Evolutionary conservation across 1,140 invertebrate genomes (phyloP).

Genomic region (Mizuhopecten yessoensis): DNA sequence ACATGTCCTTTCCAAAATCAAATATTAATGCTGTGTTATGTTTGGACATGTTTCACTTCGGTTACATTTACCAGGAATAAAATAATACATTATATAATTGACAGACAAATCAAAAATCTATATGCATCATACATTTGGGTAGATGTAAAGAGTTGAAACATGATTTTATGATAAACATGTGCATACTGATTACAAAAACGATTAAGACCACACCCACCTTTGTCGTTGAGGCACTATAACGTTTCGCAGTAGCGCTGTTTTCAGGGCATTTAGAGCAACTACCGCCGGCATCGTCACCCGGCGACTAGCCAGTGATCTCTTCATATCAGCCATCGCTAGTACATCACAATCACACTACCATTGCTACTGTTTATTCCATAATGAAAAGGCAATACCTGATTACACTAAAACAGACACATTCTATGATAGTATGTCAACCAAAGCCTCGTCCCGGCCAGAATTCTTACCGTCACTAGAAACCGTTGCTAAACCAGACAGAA

Average conservation of each 20-base stretch:
- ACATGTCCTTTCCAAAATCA: no score
- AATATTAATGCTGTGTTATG: no score
- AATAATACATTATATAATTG: no score
- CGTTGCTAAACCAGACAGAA: not conserved
- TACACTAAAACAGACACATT: not conserved
- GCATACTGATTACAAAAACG: no score
- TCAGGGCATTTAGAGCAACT: not conserved
- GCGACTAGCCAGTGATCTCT: not conserved
- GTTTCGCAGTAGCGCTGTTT: not conserved
- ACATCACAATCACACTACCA: not conserved
- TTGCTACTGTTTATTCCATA: not conserved
- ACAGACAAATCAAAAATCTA: no score
- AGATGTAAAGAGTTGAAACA: no score
- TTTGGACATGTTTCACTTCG: no score
- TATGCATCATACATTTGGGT: no score
- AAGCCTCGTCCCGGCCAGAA: not conserved
- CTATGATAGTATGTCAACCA: not conserved
- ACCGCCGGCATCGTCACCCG: not conserved
- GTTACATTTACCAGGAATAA: no score
- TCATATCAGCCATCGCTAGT: not conserved
- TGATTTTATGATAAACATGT: no score
- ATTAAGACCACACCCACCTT: not conserved
- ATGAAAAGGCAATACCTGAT: not conserved
- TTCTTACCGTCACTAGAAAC: not conserved
- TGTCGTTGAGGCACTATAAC: not conserved